Evolutionary conservation across 2,797 vertebrate species (phyloP), one percentile per base, ranked within the genome.

Genomic region (Cryptoprocta ferox): DNA sequence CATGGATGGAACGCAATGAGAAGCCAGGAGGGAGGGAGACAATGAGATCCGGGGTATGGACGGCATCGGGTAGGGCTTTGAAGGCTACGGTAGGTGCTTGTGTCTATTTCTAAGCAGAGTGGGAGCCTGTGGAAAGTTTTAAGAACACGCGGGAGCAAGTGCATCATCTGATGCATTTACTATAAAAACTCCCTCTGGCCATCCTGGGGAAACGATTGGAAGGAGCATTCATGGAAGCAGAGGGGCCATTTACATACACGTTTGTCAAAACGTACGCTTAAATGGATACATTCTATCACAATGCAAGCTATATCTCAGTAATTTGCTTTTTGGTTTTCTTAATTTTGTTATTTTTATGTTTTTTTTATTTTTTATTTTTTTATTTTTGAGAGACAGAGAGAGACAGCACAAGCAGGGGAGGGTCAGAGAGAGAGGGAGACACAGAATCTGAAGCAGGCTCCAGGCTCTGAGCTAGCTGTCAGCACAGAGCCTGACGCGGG

Each of bases 31-130:
- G n/a, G 16, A 75, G 83, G 37, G 39, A 63, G 75, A 53, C n/a
- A 32, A 37, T 32, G 50, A 70, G 61, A 42, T 6, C 35, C 59
- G 3, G 24, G 16, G 35, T 35, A n/a, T 15, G 18, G 26, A 4
- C 1, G 0, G 59, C 18, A 4, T n/a, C 15, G 0, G 0, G 1
- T 18, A 66, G 59, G 30, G 75, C 65, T 48, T 48, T 42, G 21
- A 35, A n/a, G 65, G 42, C 76, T 42, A 14, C 3, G 15, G 61
- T 0, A 73, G 35, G 12, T 3, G 45, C 26, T 48, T 30, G 65
- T 35, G 2, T n/a, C 2, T 35, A 48, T 81, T 65, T 50, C 70
- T 30, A 28, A 91, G 87, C 28, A 12, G 56, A 18, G 59, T 35
- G 66, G 48, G 39, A 81, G 45, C 37, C 24, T 11, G 45, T 2